Evolutionary conservation across 1,140 invertebrate species (phyloP).

Genomic region (Daktulosphaira vitifoliae): DNA sequence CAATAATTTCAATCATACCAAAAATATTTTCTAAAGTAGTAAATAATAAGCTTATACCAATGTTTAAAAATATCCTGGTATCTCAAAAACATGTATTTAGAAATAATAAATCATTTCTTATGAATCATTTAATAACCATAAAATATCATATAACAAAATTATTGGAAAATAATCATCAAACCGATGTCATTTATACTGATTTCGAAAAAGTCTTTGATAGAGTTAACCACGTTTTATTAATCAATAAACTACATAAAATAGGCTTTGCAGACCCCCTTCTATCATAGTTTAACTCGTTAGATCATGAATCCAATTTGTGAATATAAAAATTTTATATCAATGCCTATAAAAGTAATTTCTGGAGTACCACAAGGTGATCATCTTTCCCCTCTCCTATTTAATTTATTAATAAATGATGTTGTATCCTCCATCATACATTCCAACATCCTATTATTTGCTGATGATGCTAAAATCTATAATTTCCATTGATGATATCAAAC

Average conservation of each 20-base stretch:
- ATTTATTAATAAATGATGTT: conserved; percentile 1
- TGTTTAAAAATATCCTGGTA: not conserved
- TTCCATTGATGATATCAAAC: not conserved
- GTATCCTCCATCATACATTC: not conserved
- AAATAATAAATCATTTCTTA: not conserved
- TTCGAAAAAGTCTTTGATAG: not conserved
- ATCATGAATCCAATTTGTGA: not conserved
- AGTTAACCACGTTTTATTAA: not conserved
- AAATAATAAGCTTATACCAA: not conserved
- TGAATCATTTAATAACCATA: not conserved
- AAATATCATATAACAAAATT: not conserved
- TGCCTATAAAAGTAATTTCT: not conserved
- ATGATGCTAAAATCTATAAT: not conserved
- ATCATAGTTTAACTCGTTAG: not conserved
- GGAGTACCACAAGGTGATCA: not conserved
- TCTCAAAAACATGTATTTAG: not conserved
- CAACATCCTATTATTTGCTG: not conserved
- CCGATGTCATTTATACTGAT: not conserved
- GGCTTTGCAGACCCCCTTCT: not conserved
- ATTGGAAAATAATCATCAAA: not conserved
- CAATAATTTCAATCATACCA: not conserved
- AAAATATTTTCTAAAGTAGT: not conserved
- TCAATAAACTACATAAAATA: not conserved
- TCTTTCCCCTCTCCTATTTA: not conserved
- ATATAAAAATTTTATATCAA: not conserved